These are phyloP conservation scores for Cardinalis cardinalis DNA, from an alignment of 2,113 vertebrate genomes.

Conservation along the genomic window DNA sequence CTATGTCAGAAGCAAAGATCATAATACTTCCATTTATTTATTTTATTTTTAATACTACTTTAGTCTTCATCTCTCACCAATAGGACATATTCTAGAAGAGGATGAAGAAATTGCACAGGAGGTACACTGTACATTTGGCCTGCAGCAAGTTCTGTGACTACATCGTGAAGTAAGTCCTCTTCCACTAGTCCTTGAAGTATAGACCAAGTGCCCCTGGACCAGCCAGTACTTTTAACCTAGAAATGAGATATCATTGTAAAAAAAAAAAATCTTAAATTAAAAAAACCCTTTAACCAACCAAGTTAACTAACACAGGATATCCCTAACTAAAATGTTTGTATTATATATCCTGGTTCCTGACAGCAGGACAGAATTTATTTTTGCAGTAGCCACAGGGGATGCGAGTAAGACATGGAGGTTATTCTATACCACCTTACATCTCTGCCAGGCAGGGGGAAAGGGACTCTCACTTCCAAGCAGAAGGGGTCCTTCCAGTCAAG, in stretches of 20 bases:
- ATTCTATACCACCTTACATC: not conserved
- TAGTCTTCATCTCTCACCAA: constrained; percentile 71
- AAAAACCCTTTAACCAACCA: not conserved
- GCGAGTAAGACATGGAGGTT: not conserved
- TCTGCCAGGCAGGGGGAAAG: not conserved
- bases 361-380: not conserved
- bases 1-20: not conserved
- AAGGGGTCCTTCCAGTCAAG: not conserved
- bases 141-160: constrained; percentile 79
- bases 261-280: not conserved
- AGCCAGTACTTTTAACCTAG: constrained; percentile 58
- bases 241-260: not conserved
- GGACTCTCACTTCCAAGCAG: not conserved
- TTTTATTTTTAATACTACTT: not conserved
- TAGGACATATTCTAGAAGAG: constrained; percentile 79
- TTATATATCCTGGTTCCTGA: not conserved
- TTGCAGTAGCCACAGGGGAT: not conserved
- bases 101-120: constrained; percentile 76
- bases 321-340: not conserved
- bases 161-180: constrained; percentile 79
- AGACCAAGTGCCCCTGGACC: constrained; percentile 18
- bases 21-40: not conserved
- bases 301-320: not conserved
- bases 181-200: constrained; percentile 73
- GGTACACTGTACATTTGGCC: constrained; percentile 77